phyloP scores from a whole-genome alignment of 2,888 invertebrate species.

The Leptinotarsa peninsularis region DNA sequence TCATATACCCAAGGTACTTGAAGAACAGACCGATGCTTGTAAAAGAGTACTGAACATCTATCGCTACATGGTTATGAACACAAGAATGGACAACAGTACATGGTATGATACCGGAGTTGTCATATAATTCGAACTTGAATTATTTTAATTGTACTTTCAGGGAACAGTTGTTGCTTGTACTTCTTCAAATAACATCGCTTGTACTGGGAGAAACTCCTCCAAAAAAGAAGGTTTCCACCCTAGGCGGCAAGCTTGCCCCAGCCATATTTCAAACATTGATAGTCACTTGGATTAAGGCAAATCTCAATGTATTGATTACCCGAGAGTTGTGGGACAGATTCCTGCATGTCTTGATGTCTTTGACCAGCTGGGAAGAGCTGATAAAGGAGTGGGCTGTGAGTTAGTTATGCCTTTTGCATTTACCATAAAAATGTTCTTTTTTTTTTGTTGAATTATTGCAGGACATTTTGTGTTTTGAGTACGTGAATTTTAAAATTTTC shows the following conservation, averaged over 20 bases:
- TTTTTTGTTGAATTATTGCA: too few species aligned
- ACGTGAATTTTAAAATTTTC: too few species aligned
- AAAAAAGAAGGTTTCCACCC: constrained; percentile 79
- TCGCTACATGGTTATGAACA: constrained; percentile 97
- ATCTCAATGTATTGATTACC: constrained; percentile 91
- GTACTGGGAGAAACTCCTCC: constrained; percentile 85
- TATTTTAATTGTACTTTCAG: constrained; percentile 64
- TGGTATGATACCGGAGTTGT: constrained; percentile 72
- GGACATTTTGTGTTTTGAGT: too few species aligned
- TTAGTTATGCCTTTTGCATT: constrained; percentile 44
- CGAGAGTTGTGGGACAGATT: constrained; percentile 94
- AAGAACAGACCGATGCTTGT: constrained; percentile 96
- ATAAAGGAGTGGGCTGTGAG: constrained; percentile 96
- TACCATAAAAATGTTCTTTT: too few species aligned
- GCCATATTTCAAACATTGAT: constrained; percentile 93
- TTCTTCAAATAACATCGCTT: constrained; percentile 91
- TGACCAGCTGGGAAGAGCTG: constrained; percentile 94
- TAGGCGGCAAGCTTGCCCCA: constrained; percentile 85
- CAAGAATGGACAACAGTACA: constrained; percentile 89
- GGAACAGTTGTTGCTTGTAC: constrained; percentile 87
- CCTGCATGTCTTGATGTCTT: constrained; percentile 84
- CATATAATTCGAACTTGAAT: background rate
- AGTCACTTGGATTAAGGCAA: constrained; percentile 98
- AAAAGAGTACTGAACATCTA: constrained; percentile 96
- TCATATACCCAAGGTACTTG: constrained; percentile 77